A percentile compares a stretch with the other conserved stretches of the same genome.
These are phyloP conservation scores for Archaeoteleia sp. DNA, from an alignment of 2,888 invertebrate species.

Conservation along the genomic window DNA sequence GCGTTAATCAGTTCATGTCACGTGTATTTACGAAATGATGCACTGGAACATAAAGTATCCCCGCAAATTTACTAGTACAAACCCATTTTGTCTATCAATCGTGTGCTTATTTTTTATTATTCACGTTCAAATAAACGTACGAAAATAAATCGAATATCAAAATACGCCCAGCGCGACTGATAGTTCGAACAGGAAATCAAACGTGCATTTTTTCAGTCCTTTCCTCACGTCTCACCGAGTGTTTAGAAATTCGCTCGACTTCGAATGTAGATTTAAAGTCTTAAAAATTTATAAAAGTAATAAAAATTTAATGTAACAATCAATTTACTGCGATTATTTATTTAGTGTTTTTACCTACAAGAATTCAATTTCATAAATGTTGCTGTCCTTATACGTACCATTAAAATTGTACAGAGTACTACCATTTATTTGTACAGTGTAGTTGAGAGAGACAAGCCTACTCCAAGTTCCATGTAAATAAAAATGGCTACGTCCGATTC, in stretches of 20 bases:
- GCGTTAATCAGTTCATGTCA: conserved; percentile 50
- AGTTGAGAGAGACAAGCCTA: no score
- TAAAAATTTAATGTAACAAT: no score
- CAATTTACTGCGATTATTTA: no score
- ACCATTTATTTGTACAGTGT: no score
- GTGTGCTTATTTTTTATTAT: conserved; percentile 17
- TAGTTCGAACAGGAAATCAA: not conserved
- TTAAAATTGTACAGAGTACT: no score
- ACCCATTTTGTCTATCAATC: conserved; percentile 35
- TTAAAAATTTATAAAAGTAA: no score
- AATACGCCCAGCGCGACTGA: conserved; percentile 9
- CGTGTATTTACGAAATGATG: conserved; percentile 48
- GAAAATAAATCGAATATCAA: conserved; percentile 31
- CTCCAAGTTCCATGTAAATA: no score
- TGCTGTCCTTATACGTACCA: no score
- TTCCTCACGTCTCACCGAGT: not conserved
- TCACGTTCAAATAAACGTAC: conserved; percentile 15
- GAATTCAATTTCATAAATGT: no score
- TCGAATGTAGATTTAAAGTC: not conserved
- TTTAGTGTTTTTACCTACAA: no score
- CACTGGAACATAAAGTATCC: conserved; percentile 47
- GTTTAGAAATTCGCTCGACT: no score
- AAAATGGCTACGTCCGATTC: no score
- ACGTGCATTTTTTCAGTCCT: not conserved
- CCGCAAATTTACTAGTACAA: conserved; percentile 30